phyloP scores from a whole-genome alignment of 2,113 vertebrate species.

The Oncorhynchus masou region DNA sequence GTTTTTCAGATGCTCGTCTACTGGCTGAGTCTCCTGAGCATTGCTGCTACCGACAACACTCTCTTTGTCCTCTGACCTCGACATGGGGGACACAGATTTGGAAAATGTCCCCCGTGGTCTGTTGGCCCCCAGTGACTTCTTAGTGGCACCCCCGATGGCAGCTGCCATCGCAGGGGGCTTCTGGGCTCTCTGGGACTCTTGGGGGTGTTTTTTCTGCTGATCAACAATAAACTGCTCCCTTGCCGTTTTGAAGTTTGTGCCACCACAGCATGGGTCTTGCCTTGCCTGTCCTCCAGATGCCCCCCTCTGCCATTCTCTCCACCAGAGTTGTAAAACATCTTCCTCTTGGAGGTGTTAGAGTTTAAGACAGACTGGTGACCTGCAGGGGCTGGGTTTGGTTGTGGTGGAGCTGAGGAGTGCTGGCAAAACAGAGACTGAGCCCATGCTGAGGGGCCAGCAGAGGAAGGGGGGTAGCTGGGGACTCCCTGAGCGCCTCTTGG shows the following conservation, averaged over 20 bases:
- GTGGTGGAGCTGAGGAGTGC: slow-evolving; percentile 35
- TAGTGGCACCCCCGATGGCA: slow-evolving; percentile 64
- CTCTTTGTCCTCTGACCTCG: slow-evolving; percentile 78
- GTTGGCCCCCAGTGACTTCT: slow-evolving; percentile 89
- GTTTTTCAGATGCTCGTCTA: slow-evolving; percentile 86
- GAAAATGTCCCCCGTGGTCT: slow-evolving; percentile 83
- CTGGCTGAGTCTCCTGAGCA: slow-evolving; percentile 49
- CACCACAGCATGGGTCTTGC: slow-evolving; percentile 29
- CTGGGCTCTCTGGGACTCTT: slow-evolving; percentile 63
- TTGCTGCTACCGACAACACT: slow-evolving; percentile 13
- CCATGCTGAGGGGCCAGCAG: slow-evolving; percentile 25
- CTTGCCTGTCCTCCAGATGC: slow-evolving; percentile 39
- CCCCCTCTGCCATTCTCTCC: slow-evolving; percentile 42
- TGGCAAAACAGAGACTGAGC: slow-evolving; percentile 47
- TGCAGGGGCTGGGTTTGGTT: slow-evolving; percentile 33
- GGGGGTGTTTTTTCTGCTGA: slow-evolving; percentile 83
- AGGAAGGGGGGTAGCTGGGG: slow-evolving; percentile 13
- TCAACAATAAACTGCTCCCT: slow-evolving; percentile 85
- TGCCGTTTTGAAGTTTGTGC: slow-evolving; percentile 83
- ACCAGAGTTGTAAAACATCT: slow-evolving; percentile 59
- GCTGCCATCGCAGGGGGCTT: not conserved
- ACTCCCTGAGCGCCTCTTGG: slow-evolving; percentile 27
- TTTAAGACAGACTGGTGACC: slow-evolving; percentile 55
- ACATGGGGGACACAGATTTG: slow-evolving; percentile 90
- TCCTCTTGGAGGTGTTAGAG: slow-evolving; percentile 67